A percentile compares a stretch with the other conserved stretches of the same genome.
These are phyloP conservation scores for Tetragonula clypearis DNA, from an alignment of 1,140 invertebrate species.

Conservation along the genomic window DNA sequence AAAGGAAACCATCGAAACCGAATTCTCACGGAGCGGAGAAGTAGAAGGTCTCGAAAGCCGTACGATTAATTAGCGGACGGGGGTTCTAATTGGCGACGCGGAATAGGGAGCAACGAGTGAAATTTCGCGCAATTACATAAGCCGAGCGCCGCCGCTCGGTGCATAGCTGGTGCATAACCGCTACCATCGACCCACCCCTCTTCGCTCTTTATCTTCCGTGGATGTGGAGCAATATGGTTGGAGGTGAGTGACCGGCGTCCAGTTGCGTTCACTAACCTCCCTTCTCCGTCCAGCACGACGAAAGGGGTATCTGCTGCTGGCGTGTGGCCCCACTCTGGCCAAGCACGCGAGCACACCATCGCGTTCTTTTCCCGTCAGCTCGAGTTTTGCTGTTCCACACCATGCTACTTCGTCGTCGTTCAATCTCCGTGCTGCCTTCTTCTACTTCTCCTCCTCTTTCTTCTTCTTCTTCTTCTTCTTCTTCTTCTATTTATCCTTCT, in stretches of 20 bases:
- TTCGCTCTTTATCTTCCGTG: slow-evolving; percentile 73
- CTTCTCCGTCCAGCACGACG: slow-evolving; percentile 28
- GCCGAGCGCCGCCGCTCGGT: slow-evolving; percentile 12
- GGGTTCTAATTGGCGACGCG: slow-evolving; percentile 18
- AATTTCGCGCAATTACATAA: slow-evolving; percentile 66
- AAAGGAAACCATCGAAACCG: background rate
- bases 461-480: background rate
- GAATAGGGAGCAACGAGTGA: slow-evolving; percentile 36
- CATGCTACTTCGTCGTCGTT: slow-evolving; percentile 9
- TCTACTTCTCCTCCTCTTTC: background rate
- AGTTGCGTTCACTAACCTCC: slow-evolving; percentile 80
- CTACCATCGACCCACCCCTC: slow-evolving; percentile 48
- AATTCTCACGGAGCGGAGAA: background rate
- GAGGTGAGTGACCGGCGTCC: slow-evolving; percentile 81
- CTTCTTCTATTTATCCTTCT: background rate
- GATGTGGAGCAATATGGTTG: slow-evolving; percentile 81
- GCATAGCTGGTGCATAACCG: slow-evolving; percentile 54
- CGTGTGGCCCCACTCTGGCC: slow-evolving; percentile 20
- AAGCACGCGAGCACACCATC: slow-evolving; percentile 6
- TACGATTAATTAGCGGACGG: slow-evolving; percentile 13
- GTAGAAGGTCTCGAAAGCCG: background rate
- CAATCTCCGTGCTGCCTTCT: background rate
- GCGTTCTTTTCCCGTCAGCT: background rate
- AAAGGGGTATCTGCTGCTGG: slow-evolving; percentile 20
- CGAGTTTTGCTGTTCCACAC: background rate